Evolutionary conservation across 2,113 vertebrate species (phyloP), one percentile per base, ranked within the genome.

Genomic region (Rhizomys pruinosus): DNA sequence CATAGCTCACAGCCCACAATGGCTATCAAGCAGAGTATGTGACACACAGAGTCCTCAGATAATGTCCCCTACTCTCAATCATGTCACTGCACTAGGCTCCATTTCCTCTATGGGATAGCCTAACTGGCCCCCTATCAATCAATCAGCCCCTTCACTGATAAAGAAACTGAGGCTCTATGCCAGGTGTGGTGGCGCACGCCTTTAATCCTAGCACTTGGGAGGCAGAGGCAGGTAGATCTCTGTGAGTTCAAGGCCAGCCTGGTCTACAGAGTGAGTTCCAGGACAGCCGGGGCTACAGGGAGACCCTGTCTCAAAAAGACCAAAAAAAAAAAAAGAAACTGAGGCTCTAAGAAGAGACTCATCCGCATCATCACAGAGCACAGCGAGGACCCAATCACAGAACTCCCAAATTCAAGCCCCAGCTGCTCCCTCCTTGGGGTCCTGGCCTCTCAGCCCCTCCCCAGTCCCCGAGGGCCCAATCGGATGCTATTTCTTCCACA

Each of bases 1-100:
- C 2, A 4, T 1, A 44, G 13, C 29, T 11, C 13, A 42, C 3
- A 4, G 29, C 5, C 55, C 12, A 1, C 0, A 15, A 13, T 0
- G 15, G 34, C 15, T 9, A 16, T 12, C 76, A 6, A 52, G 29
- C 27, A 17, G 5, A 15, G 84, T 12, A 10, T 44, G 23, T 2
- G n/a, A 61, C 23, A 77, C 37, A 69, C 22, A 37, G 11, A 7
- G 34, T 5, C 69, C 84, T 86, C 47, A 29, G 19, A 17, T 9
- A 17, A 61, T 1, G 17, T 6, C 44, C 23, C 1, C 9, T 42
- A 0, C 1, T 29, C 55, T 52, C 44, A 7, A 0, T 42, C 10
- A 39, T 69, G 42, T 86, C 27, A 4, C 15, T 27, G 44, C 3
- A 63, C 1, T 5, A 22, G 57, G 32, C n/a, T 47, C 42, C 19